These are phyloP conservation scores for Myzus persicae DNA, from an alignment of 1,140 invertebrate species.

Conservation along the genomic window DNA sequence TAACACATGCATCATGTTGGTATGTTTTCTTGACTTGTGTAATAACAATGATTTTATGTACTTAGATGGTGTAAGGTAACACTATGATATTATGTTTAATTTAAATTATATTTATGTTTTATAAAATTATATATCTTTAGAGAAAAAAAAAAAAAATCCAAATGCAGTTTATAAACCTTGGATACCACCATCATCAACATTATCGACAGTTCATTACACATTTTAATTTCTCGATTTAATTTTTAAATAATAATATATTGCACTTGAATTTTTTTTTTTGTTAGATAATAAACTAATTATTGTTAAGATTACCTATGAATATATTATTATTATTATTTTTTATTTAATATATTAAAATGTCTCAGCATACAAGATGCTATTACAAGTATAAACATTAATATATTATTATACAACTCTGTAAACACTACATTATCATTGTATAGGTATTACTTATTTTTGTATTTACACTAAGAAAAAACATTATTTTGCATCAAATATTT, in stretches of 20 bases:
- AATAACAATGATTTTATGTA: no score
- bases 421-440: neutral
- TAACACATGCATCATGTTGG: no score
- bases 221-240: neutral
- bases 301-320: neutral
- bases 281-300: neutral
- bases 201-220: neutral
- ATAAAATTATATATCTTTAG: neutral
- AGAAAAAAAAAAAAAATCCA: neutral
- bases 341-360: no score
- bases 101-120: neutral
- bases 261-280: neutral
- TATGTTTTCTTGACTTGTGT: no score
- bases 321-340: no score
- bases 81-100: neutral
- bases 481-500: neutral
- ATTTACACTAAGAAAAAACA: neutral
- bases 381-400: no score
- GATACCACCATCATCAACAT: neutral
- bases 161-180: slow-evolving; percentile 13
- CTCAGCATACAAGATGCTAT: no score
- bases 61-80: neutral
- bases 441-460: neutral
- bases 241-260: neutral
- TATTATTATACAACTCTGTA: neutral